Evolutionary conservation across 1,140 invertebrate genomes (phyloP), one percentile per base, ranked within the genome.

Genomic region (Drosophila gunungcola): DNA sequence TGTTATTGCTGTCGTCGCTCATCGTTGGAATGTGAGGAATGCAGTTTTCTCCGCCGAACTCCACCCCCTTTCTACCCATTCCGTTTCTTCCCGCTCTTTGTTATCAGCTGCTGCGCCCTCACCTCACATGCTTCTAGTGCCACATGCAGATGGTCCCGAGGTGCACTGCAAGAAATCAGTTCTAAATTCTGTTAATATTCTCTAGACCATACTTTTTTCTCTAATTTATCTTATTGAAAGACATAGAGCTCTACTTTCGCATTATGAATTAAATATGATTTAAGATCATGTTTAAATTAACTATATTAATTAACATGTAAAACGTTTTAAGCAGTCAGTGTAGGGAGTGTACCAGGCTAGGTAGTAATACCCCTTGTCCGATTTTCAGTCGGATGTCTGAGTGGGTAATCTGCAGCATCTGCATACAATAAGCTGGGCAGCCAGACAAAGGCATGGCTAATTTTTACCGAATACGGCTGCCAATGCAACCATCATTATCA

Each of bases 381-480:
- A 57, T 38, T 58, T 58, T 16, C 57, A 63, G 32, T 41, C 25
- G 54, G 51, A 34, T 46, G 51, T 48, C 52, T 41, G 25, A 27
- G 43, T 57, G 65, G 46, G 25, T 41, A 72, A 70, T 72, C 68
- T 57, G 36, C 75, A 43, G 70, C 70, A 83, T 83, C 80, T 83
- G 70, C 80, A 83, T 83, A 83, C 80, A 83, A 83, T 46, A 58
- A 12, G 9, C 45, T 36, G 7, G 25, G 6, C 45, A 43, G 11
- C 12, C 36, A 49, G 42, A 72, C 70, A 80, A 77, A 80, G 80
- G 65, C 72, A 76, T 68, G 70, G 81, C 77, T 84, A 85, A 85
- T 85, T 85, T 77, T 73, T 78, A 63, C 73, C 81, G 76, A 85
- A 85, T 85, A 85, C 79, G 78, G 78, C 55, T 58, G 60, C n/a